Evolutionary conservation across 2,797 vertebrate genomes (phyloP), one percentile per base, ranked within the genome.

Genomic region (Galagoides demidoff): DNA sequence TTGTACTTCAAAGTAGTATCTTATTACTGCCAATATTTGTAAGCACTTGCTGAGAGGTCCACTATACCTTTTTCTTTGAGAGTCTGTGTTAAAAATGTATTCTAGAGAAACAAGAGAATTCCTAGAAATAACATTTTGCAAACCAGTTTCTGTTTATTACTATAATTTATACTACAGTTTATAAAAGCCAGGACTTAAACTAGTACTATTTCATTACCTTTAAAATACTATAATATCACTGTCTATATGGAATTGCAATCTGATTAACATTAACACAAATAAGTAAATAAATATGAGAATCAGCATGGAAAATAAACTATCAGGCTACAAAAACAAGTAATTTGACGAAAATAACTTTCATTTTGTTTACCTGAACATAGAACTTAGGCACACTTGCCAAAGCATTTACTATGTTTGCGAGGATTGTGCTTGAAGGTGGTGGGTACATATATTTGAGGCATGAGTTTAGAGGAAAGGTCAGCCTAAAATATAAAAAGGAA

Each of bases 371-470:
- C 98, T 99, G 99, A 61, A 99, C 99, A 90, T 99, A 99, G 98
- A 99, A 99, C 98, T 99, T 99, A 95, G 99, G 99, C 85, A 99
- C 99, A 0, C 99, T 99, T 85, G 99, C 98, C 97, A 99, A 99
- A 61, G 99, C 98, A 85, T 99, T 99, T 45, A 99, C 98, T 97
- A 99, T 99, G 95, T 99, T 99, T 97, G 99, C 98, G 98, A 99
- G 98, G 96, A 99, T 98, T 96, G 98, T 97, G 97, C 98, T 99
- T 83, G 99, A 99, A 95, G 99, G 99, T 19, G 99, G 99, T 39
- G 99, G 99, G 97, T 99, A 99, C 98, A 99, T 99, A 98, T 99
- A 99, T 97, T 99, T 99, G 98, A 99, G 98, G 88, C 99, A 99
- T 88, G 99, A 99, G 98, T 99, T 99, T 79, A 99, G 96, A 92